Evolutionary conservation across 2,113 vertebrate species (phyloP), one percentile per base, ranked within the genome.

Genomic region (Xyliphius kryptos): DNA sequence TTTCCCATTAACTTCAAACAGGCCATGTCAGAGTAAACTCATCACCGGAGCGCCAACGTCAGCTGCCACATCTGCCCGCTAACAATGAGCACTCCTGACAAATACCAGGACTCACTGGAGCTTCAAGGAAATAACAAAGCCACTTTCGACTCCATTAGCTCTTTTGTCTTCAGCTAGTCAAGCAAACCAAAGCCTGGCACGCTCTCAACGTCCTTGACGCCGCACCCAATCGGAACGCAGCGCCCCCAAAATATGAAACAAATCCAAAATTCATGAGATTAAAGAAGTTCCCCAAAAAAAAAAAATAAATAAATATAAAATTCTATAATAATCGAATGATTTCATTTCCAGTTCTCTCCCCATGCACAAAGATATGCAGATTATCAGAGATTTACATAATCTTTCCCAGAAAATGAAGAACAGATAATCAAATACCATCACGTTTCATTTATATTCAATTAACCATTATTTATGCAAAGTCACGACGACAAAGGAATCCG

Each of bases 371-470:
- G 73, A 67, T 80, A 86, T 85, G 85, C 82, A 86, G 86, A 88
- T 85, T 7, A 60, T 72, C n/a, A 17, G 0, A 2, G 66, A 86
- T 85, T 89, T 83, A 82, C 81, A 86, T 87, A 88, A 85, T 87
- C 83, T 86, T 83, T 79, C 74, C n/a, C 68, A 72, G 74, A 78
- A 85, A 87, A 87, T 82, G 80, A 84, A 83, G 85, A 88, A 82
- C 78, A 81, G 80, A 84, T 86, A 80, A 87, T 87, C 78, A 83
- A 86, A 88, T 83, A 82, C 78, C 83, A 85, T 87, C 81, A 82
- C 77, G 73, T 72, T 21, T 50, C 80, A 85, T 87, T 86, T 83
- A 87, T 85, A 87, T 86, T 87, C 84, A 88, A 85, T 85, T 83
- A 80, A 73, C 69, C 70, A 71, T 79, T 70, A 67, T 74, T 79